Percentiles rank a stretch among this genome's conserved stretches.
phyloP scores from a whole-genome alignment of 1,140 invertebrate species.

The Eufriesea mexicana region DNA sequence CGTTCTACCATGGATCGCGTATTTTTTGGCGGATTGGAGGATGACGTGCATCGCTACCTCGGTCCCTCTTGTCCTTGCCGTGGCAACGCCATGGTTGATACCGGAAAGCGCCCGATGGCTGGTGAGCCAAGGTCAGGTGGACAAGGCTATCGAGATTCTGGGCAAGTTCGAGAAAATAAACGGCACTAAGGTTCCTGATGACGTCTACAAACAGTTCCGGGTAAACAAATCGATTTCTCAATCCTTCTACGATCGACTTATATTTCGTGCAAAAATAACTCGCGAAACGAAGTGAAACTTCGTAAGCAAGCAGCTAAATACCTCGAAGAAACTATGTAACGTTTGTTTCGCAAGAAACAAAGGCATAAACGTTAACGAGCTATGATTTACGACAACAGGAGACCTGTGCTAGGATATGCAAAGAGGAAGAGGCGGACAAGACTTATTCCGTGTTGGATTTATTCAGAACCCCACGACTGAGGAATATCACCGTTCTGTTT shows the following conservation, averaged over 20 bases:
- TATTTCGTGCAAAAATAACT: background rate
- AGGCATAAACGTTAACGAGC: background rate
- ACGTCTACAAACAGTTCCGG: conserved; percentile 87
- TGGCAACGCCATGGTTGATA: conserved; percentile 88
- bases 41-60: conserved; percentile 88
- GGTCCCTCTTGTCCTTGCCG: conserved; percentile 87
- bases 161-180: conserved; percentile 91
- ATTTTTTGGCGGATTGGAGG: conserved; percentile 90
- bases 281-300: too few species aligned
- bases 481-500: conserved; percentile 88
- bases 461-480: conserved; percentile 88
- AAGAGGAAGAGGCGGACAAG: conserved; percentile 86
- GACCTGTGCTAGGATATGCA: conserved; percentile 85
- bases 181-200: conserved; percentile 87
- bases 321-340: too few species aligned
- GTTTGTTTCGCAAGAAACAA: background rate
- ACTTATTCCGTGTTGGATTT: conserved; percentile 90
- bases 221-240: conserved; percentile 12
- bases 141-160: conserved; percentile 89
- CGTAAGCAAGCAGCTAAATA: too few species aligned
- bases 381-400: conserved; percentile 79
- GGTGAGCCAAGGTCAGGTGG: conserved; percentile 90
- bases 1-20: conserved; percentile 91
- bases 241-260: background rate
- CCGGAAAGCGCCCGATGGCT: conserved; percentile 94